Conservation (phyloP, 2,113 vertebrate species). For the Psittacula cyanocephala region DNA sequence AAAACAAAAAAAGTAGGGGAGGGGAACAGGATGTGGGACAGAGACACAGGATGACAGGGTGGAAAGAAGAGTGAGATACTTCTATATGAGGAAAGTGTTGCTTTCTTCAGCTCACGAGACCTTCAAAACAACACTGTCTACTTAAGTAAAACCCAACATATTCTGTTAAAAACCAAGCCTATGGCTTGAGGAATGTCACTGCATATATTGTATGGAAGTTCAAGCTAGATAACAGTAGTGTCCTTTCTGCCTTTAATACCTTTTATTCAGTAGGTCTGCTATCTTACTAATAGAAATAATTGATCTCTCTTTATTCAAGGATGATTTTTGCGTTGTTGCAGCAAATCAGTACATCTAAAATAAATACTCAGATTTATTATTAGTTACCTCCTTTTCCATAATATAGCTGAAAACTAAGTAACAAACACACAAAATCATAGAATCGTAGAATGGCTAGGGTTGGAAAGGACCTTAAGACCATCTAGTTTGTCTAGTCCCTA, state of each 20-base stretch:
- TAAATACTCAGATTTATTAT: background rate
- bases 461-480: background rate
- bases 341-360: background rate
- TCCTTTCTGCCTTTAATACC: background rate
- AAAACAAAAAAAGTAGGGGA: background rate
- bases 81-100: background rate
- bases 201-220: background rate
- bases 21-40: rapidly evolving
- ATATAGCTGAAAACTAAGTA: background rate
- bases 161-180: background rate
- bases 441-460: background rate
- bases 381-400: background rate
- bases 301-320: background rate
- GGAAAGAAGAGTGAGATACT: background rate
- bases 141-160: background rate
- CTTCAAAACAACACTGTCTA: background rate
- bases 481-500: background rate
- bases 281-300: background rate
- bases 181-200: background rate
- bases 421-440: background rate
- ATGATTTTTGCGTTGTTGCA: background rate
- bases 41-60: background rate
- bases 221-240: background rate
- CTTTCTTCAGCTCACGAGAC: background rate
- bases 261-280: background rate